These are phyloP conservation scores for Alces alces DNA, from an alignment of 2,113 vertebrate species.

Conservation along the genomic window DNA sequence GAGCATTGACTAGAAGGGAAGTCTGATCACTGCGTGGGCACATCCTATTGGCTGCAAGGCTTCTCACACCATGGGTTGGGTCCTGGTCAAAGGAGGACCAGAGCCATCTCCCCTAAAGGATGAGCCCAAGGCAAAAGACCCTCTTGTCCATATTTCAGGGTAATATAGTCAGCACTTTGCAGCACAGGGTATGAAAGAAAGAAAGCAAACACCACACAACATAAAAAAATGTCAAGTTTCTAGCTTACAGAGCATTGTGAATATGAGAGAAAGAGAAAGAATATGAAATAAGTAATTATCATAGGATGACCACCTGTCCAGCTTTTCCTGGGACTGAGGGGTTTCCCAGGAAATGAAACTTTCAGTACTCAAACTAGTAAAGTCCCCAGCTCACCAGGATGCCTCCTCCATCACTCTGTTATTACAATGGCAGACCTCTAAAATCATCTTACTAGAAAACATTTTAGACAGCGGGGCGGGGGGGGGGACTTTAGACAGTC, in stretches of 20 bases:
- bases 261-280: not conserved
- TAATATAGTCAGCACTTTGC: not conserved
- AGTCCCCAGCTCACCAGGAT: not conserved
- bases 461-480: no score
- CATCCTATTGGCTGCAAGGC: not conserved
- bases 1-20: not conserved
- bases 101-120: not conserved
- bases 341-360: not conserved
- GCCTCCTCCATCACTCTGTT: fast-evolving
- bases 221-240: not conserved
- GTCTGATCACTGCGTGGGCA: not conserved
- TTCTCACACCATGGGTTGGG: fast-evolving
- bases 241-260: not conserved
- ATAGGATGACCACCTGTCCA: not conserved
- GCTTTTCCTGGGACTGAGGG: not conserved
- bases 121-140: not conserved
- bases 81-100: not conserved
- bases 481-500: no score
- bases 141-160: not conserved
- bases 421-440: not conserved
- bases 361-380: not conserved
- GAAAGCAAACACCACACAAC: not conserved
- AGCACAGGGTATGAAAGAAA: not conserved
- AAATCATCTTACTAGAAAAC: not conserved
- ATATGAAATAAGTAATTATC: not conserved